Conservation (phyloP, 2,888 invertebrate genomes). For the Lasioglossum leucozonium region DNA sequence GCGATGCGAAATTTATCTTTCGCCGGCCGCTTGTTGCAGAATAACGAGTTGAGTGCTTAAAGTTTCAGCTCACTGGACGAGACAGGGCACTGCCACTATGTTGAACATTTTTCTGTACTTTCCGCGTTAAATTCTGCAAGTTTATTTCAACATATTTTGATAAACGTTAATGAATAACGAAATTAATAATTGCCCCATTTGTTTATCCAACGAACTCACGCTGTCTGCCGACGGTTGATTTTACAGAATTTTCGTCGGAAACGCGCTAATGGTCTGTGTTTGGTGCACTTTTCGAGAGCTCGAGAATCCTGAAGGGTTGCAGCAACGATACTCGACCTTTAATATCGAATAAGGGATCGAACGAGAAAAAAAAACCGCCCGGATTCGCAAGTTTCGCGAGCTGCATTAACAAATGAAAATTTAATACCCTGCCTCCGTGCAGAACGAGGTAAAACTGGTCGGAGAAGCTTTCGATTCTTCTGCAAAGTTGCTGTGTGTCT, state of each 20-base stretch:
- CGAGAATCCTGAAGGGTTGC: neutral
- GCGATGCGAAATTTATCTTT: neutral
- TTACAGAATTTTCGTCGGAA: neutral
- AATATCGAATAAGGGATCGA: neutral
- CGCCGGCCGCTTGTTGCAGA: neutral
- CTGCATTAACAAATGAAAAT: slow-evolving; percentile 11
- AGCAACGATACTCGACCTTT: neutral
- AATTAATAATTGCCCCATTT: neutral
- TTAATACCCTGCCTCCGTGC: neutral
- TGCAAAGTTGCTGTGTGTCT: slow-evolving; percentile 17
- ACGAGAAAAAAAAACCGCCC: neutral
- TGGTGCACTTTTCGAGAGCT: neutral
- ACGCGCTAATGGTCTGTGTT: neutral
- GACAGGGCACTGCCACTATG: neutral
- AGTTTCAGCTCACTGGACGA: neutral
- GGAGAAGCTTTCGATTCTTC: neutral
- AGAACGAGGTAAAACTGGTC: neutral
- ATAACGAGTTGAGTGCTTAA: neutral
- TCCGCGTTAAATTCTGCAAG: neutral
- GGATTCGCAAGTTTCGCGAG: neutral
- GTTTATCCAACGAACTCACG: neutral
- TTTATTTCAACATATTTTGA: neutral
- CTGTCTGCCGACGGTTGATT: neutral
- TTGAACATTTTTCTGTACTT: neutral
- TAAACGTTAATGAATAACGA: neutral